Conservation (phyloP, 2,113 vertebrate genomes). For the Daboia siamensis region DNA sequence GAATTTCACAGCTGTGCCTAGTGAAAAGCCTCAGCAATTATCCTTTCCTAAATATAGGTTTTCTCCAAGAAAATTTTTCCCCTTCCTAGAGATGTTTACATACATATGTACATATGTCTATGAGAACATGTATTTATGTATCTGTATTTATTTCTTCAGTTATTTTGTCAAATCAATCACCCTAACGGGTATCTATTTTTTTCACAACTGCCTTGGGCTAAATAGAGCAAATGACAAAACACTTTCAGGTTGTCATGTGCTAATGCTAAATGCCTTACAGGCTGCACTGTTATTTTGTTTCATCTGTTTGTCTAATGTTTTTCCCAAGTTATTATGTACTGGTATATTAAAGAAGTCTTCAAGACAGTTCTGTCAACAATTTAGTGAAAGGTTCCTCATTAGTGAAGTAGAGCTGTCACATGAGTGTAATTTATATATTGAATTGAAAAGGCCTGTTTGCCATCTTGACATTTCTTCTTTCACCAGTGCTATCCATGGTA, state of each 20-base stretch:
- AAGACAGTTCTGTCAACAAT: constrained; percentile 84
- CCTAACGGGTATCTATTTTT: constrained; percentile 70
- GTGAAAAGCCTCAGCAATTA: constrained; percentile 5
- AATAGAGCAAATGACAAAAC: constrained; percentile 77
- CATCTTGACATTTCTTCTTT: neutral
- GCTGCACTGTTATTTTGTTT: constrained; percentile 79
- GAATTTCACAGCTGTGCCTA: neutral
- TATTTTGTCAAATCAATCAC: constrained; percentile 73
- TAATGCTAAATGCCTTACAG: constrained; percentile 78
- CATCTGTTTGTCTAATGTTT: constrained; percentile 81
- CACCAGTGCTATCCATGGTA: neutral
- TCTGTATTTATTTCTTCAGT: constrained; percentile 41
- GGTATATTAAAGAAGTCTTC: constrained; percentile 81
- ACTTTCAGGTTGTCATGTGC: constrained; percentile 79
- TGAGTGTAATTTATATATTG: constrained; percentile 76
- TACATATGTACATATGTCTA: neutral
- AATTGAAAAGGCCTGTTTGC: constrained; percentile 61
- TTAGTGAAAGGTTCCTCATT: constrained; percentile 81
- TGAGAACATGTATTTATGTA: neutral
- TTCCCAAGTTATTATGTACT: constrained; percentile 78
- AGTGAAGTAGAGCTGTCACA: constrained; percentile 74
- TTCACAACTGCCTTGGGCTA: constrained; percentile 72
- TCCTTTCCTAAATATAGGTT: constrained; percentile 43
- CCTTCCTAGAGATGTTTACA: neutral
- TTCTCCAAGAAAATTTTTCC: constrained; percentile 45